Evolutionary conservation across 2,797 vertebrate genomes (phyloP).

Genomic region (Eutrigla gurnardus): DNA sequence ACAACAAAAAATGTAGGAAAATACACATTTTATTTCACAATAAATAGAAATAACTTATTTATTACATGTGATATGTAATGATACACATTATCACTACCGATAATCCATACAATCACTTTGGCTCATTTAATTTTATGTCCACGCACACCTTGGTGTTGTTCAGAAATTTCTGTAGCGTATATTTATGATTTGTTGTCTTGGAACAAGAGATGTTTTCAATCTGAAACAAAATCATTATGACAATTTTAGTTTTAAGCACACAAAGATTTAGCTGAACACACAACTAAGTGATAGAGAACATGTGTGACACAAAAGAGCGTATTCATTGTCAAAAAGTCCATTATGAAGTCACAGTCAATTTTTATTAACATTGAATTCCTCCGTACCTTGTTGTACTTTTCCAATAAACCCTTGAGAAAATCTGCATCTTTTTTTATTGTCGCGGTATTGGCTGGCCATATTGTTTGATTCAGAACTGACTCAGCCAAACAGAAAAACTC

Average conservation of each 20-base stretch:
- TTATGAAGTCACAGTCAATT: too few species aligned
- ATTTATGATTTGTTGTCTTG: rapidly evolving
- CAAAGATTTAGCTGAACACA: not conserved
- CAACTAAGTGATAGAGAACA: not conserved
- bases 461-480: rapidly evolving
- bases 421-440: too few species aligned
- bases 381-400: constrained; percentile 2
- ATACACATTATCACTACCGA: not conserved
- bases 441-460: rapidly evolving
- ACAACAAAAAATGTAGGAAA: constrained; percentile 20
- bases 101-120: not conserved
- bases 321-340: not conserved
- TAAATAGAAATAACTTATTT: constrained; percentile 56
- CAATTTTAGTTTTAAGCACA: not conserved
- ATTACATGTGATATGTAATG: constrained; percentile 1
- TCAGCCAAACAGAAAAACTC: constrained; percentile 37
- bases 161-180: rapidly evolving
- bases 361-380: not conserved
- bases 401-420: rapidly evolving
- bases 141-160: rapidly evolving
- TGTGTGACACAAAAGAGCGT: not conserved
- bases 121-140: rapidly evolving
- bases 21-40: constrained; percentile 50
- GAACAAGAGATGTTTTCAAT: rapidly evolving
- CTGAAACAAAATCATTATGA: constrained; percentile 29